Percentiles rank a stretch among this genome's conserved stretches.
Conservation (phyloP, 2,888 invertebrate genomes). For the Acanthoscelides obtectus region DNA sequence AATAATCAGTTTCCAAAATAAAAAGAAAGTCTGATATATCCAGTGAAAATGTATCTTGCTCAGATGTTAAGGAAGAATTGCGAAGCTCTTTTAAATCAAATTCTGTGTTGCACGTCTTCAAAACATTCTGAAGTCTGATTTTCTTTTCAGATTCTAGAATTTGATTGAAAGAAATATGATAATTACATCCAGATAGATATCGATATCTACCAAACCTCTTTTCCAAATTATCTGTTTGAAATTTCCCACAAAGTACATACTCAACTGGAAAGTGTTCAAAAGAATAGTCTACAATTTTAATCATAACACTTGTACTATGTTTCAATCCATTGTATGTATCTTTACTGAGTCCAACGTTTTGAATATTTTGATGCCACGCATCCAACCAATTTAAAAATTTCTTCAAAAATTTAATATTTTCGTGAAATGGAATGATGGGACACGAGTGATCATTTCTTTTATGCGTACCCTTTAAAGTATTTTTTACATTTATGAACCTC, state of each 20-base stretch:
- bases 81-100: conserved; percentile 3
- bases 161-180: conserved; percentile 15
- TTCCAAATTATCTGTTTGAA: conserved; percentile 15
- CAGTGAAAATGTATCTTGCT: neutral
- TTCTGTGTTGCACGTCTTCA: conserved; percentile 1
- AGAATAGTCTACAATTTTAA: conserved; percentile 8
- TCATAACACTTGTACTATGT: conserved; percentile 12
- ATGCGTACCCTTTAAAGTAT: conserved; percentile 12
- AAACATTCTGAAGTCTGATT: conserved; percentile 8
- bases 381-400: conserved; percentile 15
- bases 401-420: conserved; percentile 2
- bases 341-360: conserved; percentile 11
- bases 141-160: conserved; percentile 13
- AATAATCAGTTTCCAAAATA: conserved; percentile 9
- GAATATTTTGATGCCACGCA: conserved; percentile 12
- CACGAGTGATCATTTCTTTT: conserved; percentile 13
- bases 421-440: conserved; percentile 3
- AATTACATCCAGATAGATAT: conserved; percentile 16
- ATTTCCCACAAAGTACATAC: conserved; percentile 13
- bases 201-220: conserved; percentile 15
- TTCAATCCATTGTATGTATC: conserved; percentile 12
- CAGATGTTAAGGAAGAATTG: neutral
- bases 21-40: conserved; percentile 2
- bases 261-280: conserved; percentile 11
- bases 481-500: conserved; percentile 18